phyloP scores from a whole-genome alignment of 2,888 invertebrate genomes.

The Cistogaster globosa region DNA sequence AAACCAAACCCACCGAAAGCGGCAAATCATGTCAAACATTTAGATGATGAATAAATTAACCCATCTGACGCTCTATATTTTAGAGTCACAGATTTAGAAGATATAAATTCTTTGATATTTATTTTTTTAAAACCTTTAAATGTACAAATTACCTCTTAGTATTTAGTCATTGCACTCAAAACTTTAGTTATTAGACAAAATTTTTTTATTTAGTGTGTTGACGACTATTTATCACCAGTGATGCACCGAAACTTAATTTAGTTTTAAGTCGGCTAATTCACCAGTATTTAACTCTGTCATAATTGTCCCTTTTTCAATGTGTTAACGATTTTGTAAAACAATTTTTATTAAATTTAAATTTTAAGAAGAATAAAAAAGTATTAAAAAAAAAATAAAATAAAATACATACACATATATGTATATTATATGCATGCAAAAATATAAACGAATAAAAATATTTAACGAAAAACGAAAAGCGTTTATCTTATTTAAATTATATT shows the following conservation, averaged over 20 bases:
- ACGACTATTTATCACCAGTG: conserved; percentile 36
- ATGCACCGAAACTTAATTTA: conserved; percentile 57
- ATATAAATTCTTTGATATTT: conserved; percentile 31
- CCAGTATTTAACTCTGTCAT: conserved; percentile 57
- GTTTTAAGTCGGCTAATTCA: conserved; percentile 36
- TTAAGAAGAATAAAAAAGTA: conserved; percentile 1
- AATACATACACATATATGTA: not conserved
- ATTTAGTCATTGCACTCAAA: conserved; percentile 39
- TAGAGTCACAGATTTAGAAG: not conserved
- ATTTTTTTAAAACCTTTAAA: conserved; percentile 32
- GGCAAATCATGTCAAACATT: not conserved
- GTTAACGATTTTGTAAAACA: conserved; percentile 29
- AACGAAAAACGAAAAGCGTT: not conserved
- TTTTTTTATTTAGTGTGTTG: conserved; percentile 19
- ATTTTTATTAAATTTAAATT: conserved; percentile 15
- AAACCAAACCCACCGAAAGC: not conserved
- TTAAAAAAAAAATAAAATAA: conserved; percentile 7
- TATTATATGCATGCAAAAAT: conserved; percentile 41
- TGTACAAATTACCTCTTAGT: conserved; percentile 70
- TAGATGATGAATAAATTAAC: too few species aligned
- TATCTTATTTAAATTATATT: too few species aligned
- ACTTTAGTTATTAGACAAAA: conserved; percentile 24
- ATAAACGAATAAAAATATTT: conserved; percentile 41
- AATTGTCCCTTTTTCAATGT: not conserved
- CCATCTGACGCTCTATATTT: too few species aligned